These are phyloP conservation scores for Zelostemma sp. DNA, from an alignment of 1,140 invertebrate species.

Conservation along the genomic window DNA sequence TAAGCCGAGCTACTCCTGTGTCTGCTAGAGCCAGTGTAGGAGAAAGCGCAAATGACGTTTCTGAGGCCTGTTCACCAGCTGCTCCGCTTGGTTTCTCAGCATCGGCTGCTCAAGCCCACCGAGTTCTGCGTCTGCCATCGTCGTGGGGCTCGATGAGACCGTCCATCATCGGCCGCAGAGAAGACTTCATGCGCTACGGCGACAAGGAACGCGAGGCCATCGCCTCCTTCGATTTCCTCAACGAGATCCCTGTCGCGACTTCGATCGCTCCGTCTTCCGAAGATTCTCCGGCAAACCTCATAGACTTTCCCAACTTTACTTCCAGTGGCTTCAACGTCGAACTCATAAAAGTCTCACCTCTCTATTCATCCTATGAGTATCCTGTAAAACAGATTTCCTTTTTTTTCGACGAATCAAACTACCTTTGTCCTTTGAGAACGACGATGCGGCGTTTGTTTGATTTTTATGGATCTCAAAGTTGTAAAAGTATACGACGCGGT, in stretches of 20 bases:
- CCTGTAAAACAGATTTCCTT: slow-evolving; percentile 28
- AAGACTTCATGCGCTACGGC: slow-evolving; percentile 81
- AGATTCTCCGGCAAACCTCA: slow-evolving; percentile 13
- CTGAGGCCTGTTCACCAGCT: slow-evolving; percentile 58
- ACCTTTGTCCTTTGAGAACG: neutral
- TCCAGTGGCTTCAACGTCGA: slow-evolving; percentile 38
- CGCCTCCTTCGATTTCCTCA: slow-evolving; percentile 83
- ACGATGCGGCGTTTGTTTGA: too few species aligned
- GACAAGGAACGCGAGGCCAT: slow-evolving; percentile 82
- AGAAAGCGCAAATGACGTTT: slow-evolving; percentile 31
- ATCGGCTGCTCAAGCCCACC: slow-evolving; percentile 69
- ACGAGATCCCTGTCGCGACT: slow-evolving; percentile 74
- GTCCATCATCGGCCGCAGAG: slow-evolving; percentile 78
- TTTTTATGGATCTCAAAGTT: too few species aligned
- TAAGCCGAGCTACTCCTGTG: slow-evolving; percentile 63
- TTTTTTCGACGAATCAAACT: neutral
- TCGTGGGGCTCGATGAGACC: slow-evolving; percentile 70
- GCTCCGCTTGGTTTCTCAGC: slow-evolving; percentile 69
- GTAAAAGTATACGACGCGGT: neutral
- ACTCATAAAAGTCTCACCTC: slow-evolving; percentile 52
- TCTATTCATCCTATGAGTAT: too few species aligned
- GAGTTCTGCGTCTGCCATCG: slow-evolving; percentile 71
- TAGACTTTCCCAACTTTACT: slow-evolving; percentile 23
- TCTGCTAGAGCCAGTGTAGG: slow-evolving; percentile 59
- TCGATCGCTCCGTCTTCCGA: slow-evolving; percentile 37